Percentiles rank a stretch among this genome's conserved stretches.
Conservation (phyloP, 2,888 invertebrate species). For the Agonopterix subpropinquella region DNA sequence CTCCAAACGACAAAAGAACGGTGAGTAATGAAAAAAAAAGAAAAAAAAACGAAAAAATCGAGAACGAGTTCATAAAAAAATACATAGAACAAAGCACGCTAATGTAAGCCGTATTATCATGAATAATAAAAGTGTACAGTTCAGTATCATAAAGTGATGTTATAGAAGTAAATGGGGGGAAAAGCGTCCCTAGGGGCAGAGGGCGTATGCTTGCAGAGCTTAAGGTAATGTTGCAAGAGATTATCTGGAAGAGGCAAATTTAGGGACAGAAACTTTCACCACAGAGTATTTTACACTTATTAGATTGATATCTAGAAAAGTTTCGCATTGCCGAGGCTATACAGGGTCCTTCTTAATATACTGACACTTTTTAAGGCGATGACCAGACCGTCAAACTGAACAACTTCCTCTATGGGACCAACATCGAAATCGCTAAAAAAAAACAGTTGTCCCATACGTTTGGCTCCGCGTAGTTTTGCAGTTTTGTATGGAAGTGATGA, state of each 20-base stretch:
- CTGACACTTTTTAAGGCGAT: too few relatives aligned
- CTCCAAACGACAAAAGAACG: conserved; percentile 25
- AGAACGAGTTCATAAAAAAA: conserved; percentile 34
- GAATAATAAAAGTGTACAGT: conserved; percentile 65
- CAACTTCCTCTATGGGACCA: too few relatives aligned
- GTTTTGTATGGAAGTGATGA: too few relatives aligned
- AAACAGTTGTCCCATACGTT: too few relatives aligned
- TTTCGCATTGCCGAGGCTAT: too few relatives aligned
- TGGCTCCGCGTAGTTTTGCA: too few relatives aligned
- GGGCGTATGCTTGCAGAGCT: conserved; percentile 25
- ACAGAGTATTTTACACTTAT: too few relatives aligned
- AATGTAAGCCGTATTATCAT: conserved; percentile 64
- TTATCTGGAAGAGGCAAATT: conserved; percentile 5
- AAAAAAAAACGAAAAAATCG: conserved; percentile 26
- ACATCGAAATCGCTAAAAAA: too few relatives aligned
- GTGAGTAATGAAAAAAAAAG: conserved; percentile 24
- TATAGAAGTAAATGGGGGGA: conserved; percentile 61
- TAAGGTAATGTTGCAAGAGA: conserved; percentile 11
- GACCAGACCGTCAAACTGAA: too few relatives aligned
- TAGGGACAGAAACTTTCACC: too few relatives aligned
- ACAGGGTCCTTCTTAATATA: too few relatives aligned
- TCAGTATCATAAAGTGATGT: conserved; percentile 67
- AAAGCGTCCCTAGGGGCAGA: conserved; percentile 47
- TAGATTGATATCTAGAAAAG: too few relatives aligned
- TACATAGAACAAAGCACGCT: conserved; percentile 44